Evolutionary conservation across 2,113 vertebrate species (phyloP).

Genomic region (Synchiropus splendidus): DNA sequence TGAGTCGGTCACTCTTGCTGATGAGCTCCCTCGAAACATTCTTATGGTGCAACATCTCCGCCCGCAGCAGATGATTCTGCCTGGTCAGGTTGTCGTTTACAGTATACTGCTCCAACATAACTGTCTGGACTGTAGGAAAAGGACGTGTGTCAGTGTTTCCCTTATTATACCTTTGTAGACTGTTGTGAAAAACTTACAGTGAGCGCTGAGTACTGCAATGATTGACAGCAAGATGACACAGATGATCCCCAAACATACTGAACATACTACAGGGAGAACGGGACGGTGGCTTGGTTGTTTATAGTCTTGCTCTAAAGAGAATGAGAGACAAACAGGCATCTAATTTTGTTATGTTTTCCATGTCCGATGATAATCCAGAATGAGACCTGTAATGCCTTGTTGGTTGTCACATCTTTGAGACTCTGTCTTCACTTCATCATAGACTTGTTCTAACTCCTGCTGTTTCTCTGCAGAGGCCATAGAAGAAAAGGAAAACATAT

Average conservation of each 20-base stretch:
- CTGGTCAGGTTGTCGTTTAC: background rate
- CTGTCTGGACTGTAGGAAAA: conserved; percentile 3
- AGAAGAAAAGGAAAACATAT: background rate
- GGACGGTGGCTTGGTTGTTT: fast-evolving
- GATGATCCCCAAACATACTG: conserved; percentile 8
- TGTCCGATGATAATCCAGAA: background rate
- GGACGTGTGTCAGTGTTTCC: background rate
- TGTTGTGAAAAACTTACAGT: conserved; percentile 18
- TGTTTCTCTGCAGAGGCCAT: conserved; percentile 12
- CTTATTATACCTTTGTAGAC: background rate
- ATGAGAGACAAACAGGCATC: background rate
- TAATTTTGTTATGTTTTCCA: background rate
- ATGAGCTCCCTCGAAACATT: conserved; percentile 4
- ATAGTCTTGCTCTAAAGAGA: conserved; percentile 1
- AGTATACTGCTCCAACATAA: background rate
- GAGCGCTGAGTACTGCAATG: conserved; percentile 8
- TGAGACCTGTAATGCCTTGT: conserved; percentile 14
- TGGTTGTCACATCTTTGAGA: background rate
- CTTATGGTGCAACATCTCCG: conserved; percentile 1
- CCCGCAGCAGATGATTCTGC: background rate
- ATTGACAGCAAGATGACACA: conserved; percentile 14
- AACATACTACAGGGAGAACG: background rate
- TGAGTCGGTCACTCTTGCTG: conserved; percentile 22
- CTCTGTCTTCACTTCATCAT: conserved; percentile 13
- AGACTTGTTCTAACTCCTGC: conserved; percentile 8